Evolutionary conservation across 2,113 vertebrate genomes (phyloP), one percentile per base, ranked within the genome.

Genomic region (Cryptotis parvus): DNA sequence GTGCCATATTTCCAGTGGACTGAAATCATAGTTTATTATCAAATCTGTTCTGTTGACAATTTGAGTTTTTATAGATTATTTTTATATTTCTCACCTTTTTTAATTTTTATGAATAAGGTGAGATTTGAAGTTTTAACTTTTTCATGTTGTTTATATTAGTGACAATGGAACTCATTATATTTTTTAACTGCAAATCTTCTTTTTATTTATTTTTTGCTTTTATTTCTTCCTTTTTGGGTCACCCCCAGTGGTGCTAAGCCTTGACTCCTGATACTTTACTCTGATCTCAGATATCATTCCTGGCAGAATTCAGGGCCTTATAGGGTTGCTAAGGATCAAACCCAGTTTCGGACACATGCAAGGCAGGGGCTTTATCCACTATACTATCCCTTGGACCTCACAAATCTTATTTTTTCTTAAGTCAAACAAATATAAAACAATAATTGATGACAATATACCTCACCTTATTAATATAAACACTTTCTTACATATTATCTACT

Each of bases 381-480:
- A 18, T 55, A 55, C 52, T 55, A 20, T 18, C 20, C 18, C 15
- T 18, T 20, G 15, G 20, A 18, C 52, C 52, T 27, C 18, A 77
- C 52, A 11, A 74, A 15, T 61, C 35, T 87, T 75, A 61, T 52
- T 78, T 94, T 91, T 87, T 83, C 49, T 66, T 49, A 77, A 80
- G 29, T 87, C 69, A 84, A 66, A 6, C 6, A 41, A 45, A 26
- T 43, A 93, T 58, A 75, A 33, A 91, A 52, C 63, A 93, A 93
- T 39, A 37, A 11, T 24, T 73, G 84, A 78, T 92, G 24, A 85
- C 26, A 87, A 35, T 37, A 35, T 45, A 52, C 33, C 84, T 0
- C 69, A 49, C 85, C 85, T 95, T 87, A 73, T 41, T 93, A 83
- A 93, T 83, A 66, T 4, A 82, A 94, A 91, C 12, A 79, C 33